phyloP scores from a whole-genome alignment of 2,113 vertebrate species.

The Potamarius usumacintae region DNA sequence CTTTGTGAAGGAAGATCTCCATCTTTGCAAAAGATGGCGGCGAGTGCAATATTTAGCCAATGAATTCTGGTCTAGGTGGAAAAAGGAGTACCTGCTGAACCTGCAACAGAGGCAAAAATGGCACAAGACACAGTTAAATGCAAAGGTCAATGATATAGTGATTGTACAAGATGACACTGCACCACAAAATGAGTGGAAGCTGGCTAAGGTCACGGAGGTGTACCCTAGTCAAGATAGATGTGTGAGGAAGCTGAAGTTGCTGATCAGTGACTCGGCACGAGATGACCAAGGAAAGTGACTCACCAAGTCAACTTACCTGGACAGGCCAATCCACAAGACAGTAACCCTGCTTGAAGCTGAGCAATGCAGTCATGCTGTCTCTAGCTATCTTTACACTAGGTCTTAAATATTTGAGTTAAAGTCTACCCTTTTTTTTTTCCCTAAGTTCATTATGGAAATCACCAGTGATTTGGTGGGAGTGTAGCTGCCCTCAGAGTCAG shows the following conservation, averaged over 20 bases:
- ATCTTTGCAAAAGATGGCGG: conserved; percentile 23
- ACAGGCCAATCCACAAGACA: background rate
- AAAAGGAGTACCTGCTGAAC: conserved; percentile 41
- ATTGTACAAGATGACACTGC: no score
- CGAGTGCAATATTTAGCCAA: conserved; percentile 27
- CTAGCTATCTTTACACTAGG: no score
- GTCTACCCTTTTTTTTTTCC: no score
- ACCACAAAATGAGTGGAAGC: background rate
- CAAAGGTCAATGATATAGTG: no score
- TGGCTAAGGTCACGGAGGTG: background rate
- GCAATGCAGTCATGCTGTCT: no score
- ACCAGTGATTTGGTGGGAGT: no score
- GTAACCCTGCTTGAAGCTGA: background rate
- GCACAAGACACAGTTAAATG: background rate
- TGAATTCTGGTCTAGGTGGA: conserved; percentile 32
- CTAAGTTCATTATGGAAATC: no score
- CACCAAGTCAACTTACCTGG: no score
- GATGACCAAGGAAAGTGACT: no score
- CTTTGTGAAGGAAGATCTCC: conserved; percentile 39
- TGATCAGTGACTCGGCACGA: no score
- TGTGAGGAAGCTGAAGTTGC: background rate
- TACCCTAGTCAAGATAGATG: background rate
- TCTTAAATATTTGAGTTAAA: no score
- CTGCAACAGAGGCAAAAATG: conserved; percentile 38
- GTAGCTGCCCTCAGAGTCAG: no score